Evolutionary conservation across 2,113 vertebrate genomes (phyloP), one percentile per base, ranked within the genome.

Genomic region (Chloroceryle aenea): DNA sequence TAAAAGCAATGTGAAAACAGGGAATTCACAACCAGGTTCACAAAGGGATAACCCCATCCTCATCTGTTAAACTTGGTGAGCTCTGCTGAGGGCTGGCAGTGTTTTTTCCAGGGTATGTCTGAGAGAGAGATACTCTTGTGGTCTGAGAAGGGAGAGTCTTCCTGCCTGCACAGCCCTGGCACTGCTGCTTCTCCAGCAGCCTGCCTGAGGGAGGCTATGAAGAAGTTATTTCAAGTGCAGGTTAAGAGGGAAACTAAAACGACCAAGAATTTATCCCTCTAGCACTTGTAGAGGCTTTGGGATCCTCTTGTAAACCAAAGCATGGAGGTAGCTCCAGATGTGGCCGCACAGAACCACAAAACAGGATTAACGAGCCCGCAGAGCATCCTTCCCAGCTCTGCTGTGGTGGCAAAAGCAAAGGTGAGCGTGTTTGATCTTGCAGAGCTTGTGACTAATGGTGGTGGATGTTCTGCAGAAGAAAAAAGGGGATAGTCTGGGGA

Each of bases 401-500:
- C 63, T 2, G 1, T 11, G 3, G 16, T 3, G 64, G 89, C 55
- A 32, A 9, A 30, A 56, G 62, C 22, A 14, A 61, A 81, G 88
- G 58, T 7, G 4, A 84, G 53, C 1, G 21, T 18, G 48, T 82
- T 84, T 89, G 4, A 53, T 73, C 77, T 40, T 0, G 5, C 52
- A n/a, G 25, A 90, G 82, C n/a, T 59, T 53, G 52, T 2, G 10
- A 53, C 74, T 77, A 71, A 64, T 72, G 73, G 86, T 10, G 7
- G 43, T 67, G 56, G 67, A 14, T 32, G 82, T 77, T 89, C 82
- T 93, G 88, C 52, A 72, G 93, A 74, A 90, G 64, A 58, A 50
- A 80, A 85, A 87, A 82, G 56, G 84, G 92, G 59, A 84, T 79
- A 71, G 56, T 68, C 91, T 91, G 77, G 84, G 90, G 89, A 87